Percentiles rank a stretch among this genome's conserved stretches.
These are phyloP conservation scores for Torymus tubicola DNA, from an alignment of 2,888 invertebrate species.

Conservation along the genomic window DNA sequence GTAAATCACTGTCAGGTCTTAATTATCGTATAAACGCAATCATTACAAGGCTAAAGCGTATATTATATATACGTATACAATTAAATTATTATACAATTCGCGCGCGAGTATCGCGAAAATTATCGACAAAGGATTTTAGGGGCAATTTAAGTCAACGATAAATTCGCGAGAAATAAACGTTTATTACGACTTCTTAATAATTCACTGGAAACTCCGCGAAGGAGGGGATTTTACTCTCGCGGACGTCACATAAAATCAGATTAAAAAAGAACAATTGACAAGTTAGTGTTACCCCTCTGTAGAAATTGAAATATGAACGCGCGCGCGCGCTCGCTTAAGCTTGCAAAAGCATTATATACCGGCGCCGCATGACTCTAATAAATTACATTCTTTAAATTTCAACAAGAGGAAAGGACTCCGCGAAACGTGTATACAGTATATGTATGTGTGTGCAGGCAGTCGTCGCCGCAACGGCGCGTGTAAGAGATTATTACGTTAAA, in stretches of 20 bases:
- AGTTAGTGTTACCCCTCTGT: conserved; percentile 29
- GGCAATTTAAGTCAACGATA: neutral
- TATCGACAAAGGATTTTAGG: neutral
- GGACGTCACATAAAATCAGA: conserved; percentile 36
- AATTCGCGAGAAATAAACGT: neutral
- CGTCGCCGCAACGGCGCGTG: too few relatives aligned
- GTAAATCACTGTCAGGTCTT: too few relatives aligned
- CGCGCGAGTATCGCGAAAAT: neutral
- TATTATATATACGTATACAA: too few relatives aligned
- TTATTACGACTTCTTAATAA: conserved; percentile 15
- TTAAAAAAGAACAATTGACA: conserved; percentile 45
- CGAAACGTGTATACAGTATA: too few relatives aligned
- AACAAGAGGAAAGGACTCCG: neutral
- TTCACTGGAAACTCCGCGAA: neutral
- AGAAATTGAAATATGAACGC: conserved; percentile 42
- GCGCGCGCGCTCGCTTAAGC: conserved; percentile 1
- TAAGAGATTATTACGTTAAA: neutral
- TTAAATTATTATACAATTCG: neutral
- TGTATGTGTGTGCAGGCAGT: too few relatives aligned
- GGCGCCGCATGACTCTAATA: conserved; percentile 5
- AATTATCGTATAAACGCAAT: too few relatives aligned
- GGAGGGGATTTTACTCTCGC: conserved; percentile 3
- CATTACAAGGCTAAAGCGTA: too few relatives aligned
- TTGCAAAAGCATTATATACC: conserved; percentile 11
- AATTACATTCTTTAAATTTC: conserved; percentile 14